phyloP scores from a whole-genome alignment of 2,888 invertebrate species.

The Acanthosepion lycidas region DNA sequence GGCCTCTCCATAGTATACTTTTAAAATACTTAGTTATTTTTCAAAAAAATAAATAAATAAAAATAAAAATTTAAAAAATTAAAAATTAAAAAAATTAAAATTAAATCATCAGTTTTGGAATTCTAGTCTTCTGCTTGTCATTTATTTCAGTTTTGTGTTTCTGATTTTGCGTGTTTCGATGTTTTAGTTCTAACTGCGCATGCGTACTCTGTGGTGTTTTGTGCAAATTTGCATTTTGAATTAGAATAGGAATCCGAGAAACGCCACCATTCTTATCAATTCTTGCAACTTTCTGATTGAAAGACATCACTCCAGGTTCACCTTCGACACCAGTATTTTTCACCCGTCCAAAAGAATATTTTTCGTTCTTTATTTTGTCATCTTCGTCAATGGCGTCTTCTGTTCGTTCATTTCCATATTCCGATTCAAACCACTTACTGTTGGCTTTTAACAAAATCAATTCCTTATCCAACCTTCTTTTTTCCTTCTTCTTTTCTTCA shows the following conservation, averaged over 20 bases:
- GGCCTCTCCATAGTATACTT: too few species aligned
- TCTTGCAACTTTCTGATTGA: neutral
- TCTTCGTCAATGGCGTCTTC: neutral
- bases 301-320: neutral
- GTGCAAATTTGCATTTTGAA: neutral
- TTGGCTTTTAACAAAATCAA: constrained; percentile 33
- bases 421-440: neutral
- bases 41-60: neutral
- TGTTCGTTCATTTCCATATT: neutral
- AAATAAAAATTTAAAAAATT: too few species aligned
- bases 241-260: neutral
- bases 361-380: neutral
- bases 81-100: too few species aligned
- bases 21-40: too few species aligned
- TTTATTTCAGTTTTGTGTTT: neutral
- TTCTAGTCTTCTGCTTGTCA: neutral
- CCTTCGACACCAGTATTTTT: neutral
- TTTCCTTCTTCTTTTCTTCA: neutral
- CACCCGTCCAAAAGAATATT: neutral
- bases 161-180: neutral
- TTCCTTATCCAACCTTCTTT: neutral
- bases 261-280: neutral
- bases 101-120: neutral
- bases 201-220: neutral
- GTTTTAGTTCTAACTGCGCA: neutral